These are phyloP conservation scores for Tetanocera ferruginea DNA, from an alignment of 2,888 invertebrate genomes.

Conservation along the genomic window DNA sequence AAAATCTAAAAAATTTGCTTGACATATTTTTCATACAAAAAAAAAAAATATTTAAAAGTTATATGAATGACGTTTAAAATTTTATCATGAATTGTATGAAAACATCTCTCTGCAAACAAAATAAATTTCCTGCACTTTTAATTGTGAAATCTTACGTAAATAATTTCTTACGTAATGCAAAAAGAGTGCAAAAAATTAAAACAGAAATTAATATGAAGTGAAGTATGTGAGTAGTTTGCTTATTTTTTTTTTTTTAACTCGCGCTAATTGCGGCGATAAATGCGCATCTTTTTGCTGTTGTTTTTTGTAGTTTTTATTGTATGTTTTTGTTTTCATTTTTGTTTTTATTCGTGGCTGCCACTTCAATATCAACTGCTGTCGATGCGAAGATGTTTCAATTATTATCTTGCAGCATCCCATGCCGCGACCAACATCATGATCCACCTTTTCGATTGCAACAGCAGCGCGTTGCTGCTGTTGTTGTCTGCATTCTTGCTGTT, in stretches of 20 bases:
- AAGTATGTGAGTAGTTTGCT: constrained; percentile 10
- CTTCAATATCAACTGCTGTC: constrained; percentile 11
- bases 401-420: constrained; percentile 15
- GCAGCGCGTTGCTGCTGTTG: constrained; percentile 39
- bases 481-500: constrained; percentile 5
- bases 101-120: no score
- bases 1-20: no score
- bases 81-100: no score
- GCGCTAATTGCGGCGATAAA: constrained; percentile 13
- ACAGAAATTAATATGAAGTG: constrained; percentile 2
- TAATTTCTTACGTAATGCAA: neutral
- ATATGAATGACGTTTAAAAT: no score
- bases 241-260: neutral
- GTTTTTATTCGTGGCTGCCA: neutral
- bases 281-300: constrained; percentile 2
- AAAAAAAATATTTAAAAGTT: no score
- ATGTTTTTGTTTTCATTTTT: neutral
- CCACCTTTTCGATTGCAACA: constrained; percentile 40
- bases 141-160: neutral
- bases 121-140: neutral
- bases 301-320: neutral
- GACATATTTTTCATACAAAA: no score
- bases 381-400: constrained; percentile 25
- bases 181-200: constrained; percentile 6
- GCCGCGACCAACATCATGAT: neutral